Evolutionary conservation across 1,140 invertebrate genomes (phyloP).

Genomic region (Apolygus lucorum): DNA sequence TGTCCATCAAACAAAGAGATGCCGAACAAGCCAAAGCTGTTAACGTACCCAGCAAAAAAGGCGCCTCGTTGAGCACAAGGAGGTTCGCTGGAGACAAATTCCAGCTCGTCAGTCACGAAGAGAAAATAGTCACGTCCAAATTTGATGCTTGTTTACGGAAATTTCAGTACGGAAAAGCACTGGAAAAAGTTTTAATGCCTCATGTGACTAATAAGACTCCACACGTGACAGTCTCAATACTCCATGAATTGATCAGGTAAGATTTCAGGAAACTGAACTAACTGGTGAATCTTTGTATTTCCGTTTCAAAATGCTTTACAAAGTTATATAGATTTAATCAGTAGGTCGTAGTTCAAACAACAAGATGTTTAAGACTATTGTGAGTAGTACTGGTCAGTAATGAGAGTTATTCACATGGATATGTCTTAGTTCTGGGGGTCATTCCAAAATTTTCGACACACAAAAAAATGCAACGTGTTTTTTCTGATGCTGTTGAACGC

Average conservation of each 20-base stretch:
- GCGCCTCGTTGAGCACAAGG: constrained; percentile 38
- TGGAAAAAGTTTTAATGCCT: constrained; percentile 59
- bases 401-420: too few relatives aligned
- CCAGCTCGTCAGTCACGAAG: constrained; percentile 42
- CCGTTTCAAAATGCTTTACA: too few relatives aligned
- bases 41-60: constrained; percentile 36
- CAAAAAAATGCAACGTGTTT: too few relatives aligned
- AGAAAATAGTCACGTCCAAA: constrained; percentile 43
- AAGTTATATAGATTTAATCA: too few relatives aligned
- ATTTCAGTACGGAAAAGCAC: constrained; percentile 73
- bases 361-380: too few relatives aligned
- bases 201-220: constrained; percentile 56
- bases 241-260: constrained; percentile 69
- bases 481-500: too few relatives aligned
- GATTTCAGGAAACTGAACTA: too few relatives aligned
- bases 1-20: constrained; percentile 74
- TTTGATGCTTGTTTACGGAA: constrained; percentile 65
- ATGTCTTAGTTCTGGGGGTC: too few relatives aligned
- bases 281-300: too few relatives aligned
- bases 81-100: constrained; percentile 44
- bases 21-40: constrained; percentile 38
- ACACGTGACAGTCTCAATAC: constrained; percentile 63
- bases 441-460: too few relatives aligned
- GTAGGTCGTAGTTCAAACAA: too few relatives aligned
- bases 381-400: too few relatives aligned